Percentiles rank a stretch among this genome's conserved stretches.
Evolutionary conservation across 2,888 invertebrate genomes (phyloP).

Genomic region (Lasioglossum oenotherae): DNA sequence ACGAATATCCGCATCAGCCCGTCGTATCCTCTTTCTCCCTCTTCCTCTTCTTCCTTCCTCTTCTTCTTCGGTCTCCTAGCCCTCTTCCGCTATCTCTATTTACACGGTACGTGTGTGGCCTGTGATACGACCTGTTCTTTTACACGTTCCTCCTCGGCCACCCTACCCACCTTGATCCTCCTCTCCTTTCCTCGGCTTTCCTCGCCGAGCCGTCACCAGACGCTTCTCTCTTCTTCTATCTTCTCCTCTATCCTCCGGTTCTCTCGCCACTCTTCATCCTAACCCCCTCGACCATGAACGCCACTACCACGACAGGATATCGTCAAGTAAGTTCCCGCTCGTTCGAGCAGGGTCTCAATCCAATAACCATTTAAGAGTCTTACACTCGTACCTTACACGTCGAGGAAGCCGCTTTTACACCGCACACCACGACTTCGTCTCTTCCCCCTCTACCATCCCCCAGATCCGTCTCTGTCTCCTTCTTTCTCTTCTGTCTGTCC

Average conservation of each 20-base stretch:
- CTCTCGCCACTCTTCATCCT: slow-evolving; percentile 21
- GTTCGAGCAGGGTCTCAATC: slow-evolving; percentile 74
- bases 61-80: slow-evolving; percentile 21
- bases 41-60: neutral
- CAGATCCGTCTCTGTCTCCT: neutral
- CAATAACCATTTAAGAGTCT: slow-evolving; percentile 76
- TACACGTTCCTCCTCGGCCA: slow-evolving; percentile 23
- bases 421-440: slow-evolving; percentile 34
- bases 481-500: slow-evolving; percentile 14
- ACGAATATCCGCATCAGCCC: slow-evolving; percentile 65
- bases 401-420: slow-evolving; percentile 69
- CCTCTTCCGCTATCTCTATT: slow-evolving; percentile 47
- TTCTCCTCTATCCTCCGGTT: neutral
- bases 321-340: slow-evolving; percentile 71
- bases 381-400: slow-evolving; percentile 72
- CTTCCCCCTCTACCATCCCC: neutral
- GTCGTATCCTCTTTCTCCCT: neutral
- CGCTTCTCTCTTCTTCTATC: neutral
- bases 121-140: slow-evolving; percentile 56
- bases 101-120: slow-evolving; percentile 58
- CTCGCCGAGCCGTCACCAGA: slow-evolving; percentile 10
- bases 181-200: slow-evolving; percentile 11
- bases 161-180: slow-evolving; percentile 8
- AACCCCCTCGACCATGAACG: slow-evolving; percentile 33
- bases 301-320: slow-evolving; percentile 68